Evolutionary conservation across 1,140 invertebrate genomes (phyloP).

Genomic region (Vanessa tameamea): DNA sequence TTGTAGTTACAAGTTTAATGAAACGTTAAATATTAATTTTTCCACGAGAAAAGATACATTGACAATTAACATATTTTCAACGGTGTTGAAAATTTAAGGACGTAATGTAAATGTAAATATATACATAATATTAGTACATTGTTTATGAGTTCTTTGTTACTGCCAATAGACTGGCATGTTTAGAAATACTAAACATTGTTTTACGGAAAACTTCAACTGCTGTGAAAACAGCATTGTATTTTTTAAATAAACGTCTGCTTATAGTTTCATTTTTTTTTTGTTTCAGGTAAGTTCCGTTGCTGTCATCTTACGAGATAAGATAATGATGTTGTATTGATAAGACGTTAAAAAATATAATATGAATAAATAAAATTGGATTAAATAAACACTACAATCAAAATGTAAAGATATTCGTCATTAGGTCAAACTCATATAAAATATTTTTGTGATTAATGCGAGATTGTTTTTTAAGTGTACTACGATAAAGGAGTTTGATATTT

Average conservation of each 20-base stretch:
- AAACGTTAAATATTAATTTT: neutral
- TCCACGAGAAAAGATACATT: neutral
- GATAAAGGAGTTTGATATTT: too few species aligned
- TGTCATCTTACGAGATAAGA: neutral
- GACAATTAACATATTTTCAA: neutral
- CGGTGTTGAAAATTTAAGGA: neutral
- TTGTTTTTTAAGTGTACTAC: too few species aligned
- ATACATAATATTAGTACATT: constrained; percentile 7
- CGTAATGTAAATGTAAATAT: neutral
- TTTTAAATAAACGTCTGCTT: constrained; percentile 26
- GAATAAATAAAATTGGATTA: too few species aligned
- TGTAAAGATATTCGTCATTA: too few species aligned
- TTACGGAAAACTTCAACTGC: constrained; percentile 55
- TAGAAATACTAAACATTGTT: constrained; percentile 64
- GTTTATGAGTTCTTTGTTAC: constrained; percentile 19
- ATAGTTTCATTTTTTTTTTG: constrained; percentile 22
- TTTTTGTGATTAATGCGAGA: too few species aligned
- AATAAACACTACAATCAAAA: too few species aligned
- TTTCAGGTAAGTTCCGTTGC: constrained; percentile 49
- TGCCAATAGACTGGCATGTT: constrained; percentile 38
- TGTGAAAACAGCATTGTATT: constrained; percentile 54
- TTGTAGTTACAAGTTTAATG: neutral
- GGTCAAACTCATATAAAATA: too few species aligned
- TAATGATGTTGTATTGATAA: neutral
- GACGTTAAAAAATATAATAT: neutral